Conservation (phyloP, 2,888 invertebrate genomes). For the Barypeithes pellucidus region DNA sequence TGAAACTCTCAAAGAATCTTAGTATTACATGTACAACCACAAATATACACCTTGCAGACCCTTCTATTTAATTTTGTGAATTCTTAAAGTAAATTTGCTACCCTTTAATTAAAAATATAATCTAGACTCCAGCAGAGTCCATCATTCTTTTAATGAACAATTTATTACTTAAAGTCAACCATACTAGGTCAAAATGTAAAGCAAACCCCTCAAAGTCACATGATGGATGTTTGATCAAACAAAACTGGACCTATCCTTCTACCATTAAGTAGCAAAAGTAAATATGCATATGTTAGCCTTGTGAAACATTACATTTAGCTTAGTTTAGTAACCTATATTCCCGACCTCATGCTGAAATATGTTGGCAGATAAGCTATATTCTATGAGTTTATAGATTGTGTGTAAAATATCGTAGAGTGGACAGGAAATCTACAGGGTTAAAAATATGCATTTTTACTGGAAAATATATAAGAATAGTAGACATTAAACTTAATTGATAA, state of each 20-base stretch:
- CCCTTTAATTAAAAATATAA: background rate
- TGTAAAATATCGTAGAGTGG: constrained; percentile 43
- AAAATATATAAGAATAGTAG: background rate
- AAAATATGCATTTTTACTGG: background rate
- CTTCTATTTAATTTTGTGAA: too few species aligned
- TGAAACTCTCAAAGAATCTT: too few species aligned
- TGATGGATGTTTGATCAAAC: constrained; percentile 50
- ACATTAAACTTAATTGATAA: too few species aligned
- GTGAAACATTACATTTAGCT: constrained; percentile 50
- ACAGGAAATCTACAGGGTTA: constrained; percentile 33
- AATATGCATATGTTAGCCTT: constrained; percentile 50
- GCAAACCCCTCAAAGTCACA: constrained; percentile 18
- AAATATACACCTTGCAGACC: too few species aligned
- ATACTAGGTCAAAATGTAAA: constrained; percentile 22
- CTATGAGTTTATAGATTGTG: constrained; percentile 46
- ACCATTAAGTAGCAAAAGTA: constrained; percentile 51
- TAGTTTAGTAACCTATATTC: constrained; percentile 53
- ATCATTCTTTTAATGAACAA: constrained; percentile 16
- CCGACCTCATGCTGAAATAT: constrained; percentile 50
- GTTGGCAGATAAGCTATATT: constrained; percentile 51
- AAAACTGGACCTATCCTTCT: constrained; percentile 48
- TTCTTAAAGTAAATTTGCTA: too few species aligned
- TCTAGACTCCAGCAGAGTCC: background rate
- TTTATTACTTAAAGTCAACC: constrained; percentile 16
- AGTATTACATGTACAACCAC: too few species aligned